Conservation (phyloP, 2,888 invertebrate genomes). For the Uropetala carovei region DNA sequence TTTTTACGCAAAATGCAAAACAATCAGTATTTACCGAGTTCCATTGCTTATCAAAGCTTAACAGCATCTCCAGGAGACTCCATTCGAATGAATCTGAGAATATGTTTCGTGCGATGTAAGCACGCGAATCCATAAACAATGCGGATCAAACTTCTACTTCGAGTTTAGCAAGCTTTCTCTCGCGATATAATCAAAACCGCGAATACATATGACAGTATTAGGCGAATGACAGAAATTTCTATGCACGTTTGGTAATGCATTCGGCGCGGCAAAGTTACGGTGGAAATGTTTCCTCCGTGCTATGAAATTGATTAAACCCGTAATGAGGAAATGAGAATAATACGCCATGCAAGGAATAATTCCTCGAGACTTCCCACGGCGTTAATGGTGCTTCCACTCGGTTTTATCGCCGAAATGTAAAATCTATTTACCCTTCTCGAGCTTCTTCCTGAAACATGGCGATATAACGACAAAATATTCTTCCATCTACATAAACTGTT, state of each 20-base stretch:
- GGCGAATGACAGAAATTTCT: not conserved
- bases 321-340: not conserved
- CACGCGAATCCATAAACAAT: too few species aligned
- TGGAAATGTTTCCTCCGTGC: not conserved
- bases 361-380: not conserved
- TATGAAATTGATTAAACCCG: not conserved
- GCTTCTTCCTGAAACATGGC: too few species aligned
- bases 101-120: too few species aligned
- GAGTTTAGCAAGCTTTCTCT: not conserved
- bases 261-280: not conserved
- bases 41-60: too few species aligned
- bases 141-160: not conserved
- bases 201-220: not conserved
- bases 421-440: too few species aligned
- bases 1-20: too few species aligned
- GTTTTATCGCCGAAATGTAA: not conserved
- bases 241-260: not conserved
- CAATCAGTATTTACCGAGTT: too few species aligned
- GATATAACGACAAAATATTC: too few species aligned
- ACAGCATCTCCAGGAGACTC: too few species aligned
- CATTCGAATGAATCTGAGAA: too few species aligned
- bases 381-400: not conserved
- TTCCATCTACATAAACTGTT: too few species aligned
- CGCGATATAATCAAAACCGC: not conserved
- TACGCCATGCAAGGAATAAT: not conserved